These are phyloP conservation scores for Oreochromis grahami DNA, from an alignment of 2,797 vertebrate genomes.

Conservation along the genomic window DNA sequence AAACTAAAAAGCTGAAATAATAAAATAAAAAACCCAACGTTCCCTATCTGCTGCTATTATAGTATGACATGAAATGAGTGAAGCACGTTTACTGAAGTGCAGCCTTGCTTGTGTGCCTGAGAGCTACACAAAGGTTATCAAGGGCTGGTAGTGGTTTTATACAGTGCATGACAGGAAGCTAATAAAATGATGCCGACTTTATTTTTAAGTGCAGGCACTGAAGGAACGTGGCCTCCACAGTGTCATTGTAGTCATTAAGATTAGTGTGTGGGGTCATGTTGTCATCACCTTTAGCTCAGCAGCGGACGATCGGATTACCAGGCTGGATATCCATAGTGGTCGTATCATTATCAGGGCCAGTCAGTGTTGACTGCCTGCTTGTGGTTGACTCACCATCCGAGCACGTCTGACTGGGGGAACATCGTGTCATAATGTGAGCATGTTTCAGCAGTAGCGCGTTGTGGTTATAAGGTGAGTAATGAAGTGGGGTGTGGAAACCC, in stretches of 20 bases:
- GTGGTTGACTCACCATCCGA: constrained; percentile 5
- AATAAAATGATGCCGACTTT: background rate
- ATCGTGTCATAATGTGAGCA: background rate
- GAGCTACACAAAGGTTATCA: background rate
- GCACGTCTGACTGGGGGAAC: background rate
- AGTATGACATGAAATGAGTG: background rate
- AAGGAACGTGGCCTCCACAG: background rate
- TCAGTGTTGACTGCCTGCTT: constrained; percentile 11
- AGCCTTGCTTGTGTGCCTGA: background rate
- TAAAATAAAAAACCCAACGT: accelerated
- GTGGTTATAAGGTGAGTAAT: constrained; percentile 17
- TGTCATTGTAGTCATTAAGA: constrained; percentile 9
- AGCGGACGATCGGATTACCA: constrained; percentile 21
- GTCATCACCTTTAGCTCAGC: constrained; percentile 28
- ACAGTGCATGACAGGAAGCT: background rate
- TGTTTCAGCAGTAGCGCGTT: background rate
- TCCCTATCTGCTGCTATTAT: background rate
- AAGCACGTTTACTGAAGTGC: background rate
- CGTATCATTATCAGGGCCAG: constrained; percentile 28
- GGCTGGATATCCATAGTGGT: constrained; percentile 22
- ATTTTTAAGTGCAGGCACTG: constrained; percentile 30
- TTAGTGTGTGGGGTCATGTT: constrained; percentile 28
- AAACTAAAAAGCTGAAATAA: background rate
- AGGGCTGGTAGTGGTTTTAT: background rate
- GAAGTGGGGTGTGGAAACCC: background rate